Evolutionary conservation across 2,888 invertebrate genomes (phyloP).

Genomic region (Stomorhina lunata): DNA sequence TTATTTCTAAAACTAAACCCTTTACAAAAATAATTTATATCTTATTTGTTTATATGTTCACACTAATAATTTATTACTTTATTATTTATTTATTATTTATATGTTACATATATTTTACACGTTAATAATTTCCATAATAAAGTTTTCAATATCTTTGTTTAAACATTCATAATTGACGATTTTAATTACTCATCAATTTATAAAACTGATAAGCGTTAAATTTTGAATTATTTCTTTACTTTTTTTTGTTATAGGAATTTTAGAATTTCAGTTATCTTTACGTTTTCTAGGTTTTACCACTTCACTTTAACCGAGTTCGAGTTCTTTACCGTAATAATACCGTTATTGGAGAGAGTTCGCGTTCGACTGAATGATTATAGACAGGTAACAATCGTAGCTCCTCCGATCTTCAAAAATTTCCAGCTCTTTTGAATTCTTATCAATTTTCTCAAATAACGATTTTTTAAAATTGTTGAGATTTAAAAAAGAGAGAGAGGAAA

Average conservation of each 20-base stretch:
- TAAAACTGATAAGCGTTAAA: constrained; percentile 61
- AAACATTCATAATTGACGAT: constrained; percentile 53
- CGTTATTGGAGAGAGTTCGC: constrained; percentile 55
- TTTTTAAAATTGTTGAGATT: not conserved
- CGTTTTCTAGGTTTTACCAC: constrained; percentile 21
- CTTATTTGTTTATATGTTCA: no score
- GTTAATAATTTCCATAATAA: not conserved
- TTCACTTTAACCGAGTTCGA: constrained; percentile 31
- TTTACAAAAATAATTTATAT: no score
- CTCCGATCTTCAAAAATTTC: constrained; percentile 17
- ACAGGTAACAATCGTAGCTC: constrained; percentile 34
- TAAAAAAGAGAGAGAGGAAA: no score
- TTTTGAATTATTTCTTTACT: constrained; percentile 17
- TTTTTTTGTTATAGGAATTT: not conserved
- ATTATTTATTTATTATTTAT: no score
- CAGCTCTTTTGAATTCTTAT: constrained; percentile 7
- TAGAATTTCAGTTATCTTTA: constrained; percentile 54
- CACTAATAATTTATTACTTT: no score
- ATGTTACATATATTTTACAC: not conserved
- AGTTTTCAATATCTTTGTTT: constrained; percentile 24
- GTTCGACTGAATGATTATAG: constrained; percentile 34
- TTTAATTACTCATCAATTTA: constrained; percentile 62
- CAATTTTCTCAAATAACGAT: constrained; percentile 2
- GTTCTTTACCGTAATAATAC: constrained; percentile 48
- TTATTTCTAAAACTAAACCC: no score